Conservation (phyloP, 2,888 invertebrate species). For the Lochmaea capreae region DNA sequence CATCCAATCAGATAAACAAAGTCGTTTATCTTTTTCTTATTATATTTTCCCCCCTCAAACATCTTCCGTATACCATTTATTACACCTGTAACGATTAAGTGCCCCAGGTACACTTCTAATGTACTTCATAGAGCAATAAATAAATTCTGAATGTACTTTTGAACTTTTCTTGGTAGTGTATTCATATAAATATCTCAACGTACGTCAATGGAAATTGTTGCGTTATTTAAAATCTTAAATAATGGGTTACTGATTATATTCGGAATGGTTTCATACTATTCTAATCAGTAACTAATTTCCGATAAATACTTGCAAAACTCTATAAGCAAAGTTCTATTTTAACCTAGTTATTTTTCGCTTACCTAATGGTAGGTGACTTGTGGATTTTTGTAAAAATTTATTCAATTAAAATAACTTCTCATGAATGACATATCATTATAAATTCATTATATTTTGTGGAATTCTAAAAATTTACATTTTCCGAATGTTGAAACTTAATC, state of each 20-base stretch:
- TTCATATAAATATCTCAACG: neutral
- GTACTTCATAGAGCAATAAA: too few species aligned
- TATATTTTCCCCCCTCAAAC: too few species aligned
- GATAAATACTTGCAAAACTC: constrained; percentile 26
- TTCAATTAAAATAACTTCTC: neutral
- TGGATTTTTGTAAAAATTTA: neutral
- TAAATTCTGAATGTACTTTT: too few species aligned
- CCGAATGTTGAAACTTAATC: too few species aligned
- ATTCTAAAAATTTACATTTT: too few species aligned
- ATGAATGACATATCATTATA: neutral
- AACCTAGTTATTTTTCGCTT: constrained; percentile 17
- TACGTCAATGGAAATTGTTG: constrained; percentile 20
- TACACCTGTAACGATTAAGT: too few species aligned
- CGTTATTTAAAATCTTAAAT: constrained; percentile 27
- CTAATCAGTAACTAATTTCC: constrained; percentile 16
- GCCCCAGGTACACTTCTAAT: too few species aligned
- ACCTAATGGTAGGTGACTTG: neutral
- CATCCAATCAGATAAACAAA: too few species aligned
- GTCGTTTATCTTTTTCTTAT: too few species aligned
- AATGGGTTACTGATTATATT: constrained; percentile 22
- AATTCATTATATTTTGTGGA: neutral
- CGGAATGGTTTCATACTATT: constrained; percentile 21
- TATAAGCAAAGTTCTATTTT: constrained; percentile 10
- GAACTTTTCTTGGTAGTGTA: too few species aligned
- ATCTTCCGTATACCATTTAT: too few species aligned